These are phyloP conservation scores for Pristionchus maxplancki DNA, from an alignment of 2,888 invertebrate genomes.

Conservation along the genomic window DNA sequence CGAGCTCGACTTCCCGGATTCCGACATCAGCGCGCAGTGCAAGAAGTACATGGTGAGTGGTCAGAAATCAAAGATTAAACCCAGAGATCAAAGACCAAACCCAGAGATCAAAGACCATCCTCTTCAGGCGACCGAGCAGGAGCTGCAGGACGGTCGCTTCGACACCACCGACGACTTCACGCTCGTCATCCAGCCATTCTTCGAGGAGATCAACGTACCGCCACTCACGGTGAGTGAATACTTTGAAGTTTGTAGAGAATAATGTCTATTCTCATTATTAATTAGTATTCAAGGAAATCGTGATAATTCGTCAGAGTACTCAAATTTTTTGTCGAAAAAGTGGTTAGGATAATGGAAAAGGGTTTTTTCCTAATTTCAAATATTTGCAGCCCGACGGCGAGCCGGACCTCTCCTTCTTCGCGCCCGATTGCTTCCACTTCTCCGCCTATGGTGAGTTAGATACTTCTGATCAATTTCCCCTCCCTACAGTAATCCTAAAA, in stretches of 20 bases:
- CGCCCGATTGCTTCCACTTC: conserved; percentile 71
- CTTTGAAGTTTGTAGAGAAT: no score
- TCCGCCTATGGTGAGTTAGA: conserved; percentile 48
- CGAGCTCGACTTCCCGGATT: conserved; percentile 63
- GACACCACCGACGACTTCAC: conserved; percentile 68
- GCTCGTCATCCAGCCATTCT: conserved; percentile 70
- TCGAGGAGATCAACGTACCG: conserved; percentile 63
- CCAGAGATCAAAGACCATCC: not conserved
- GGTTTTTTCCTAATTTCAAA: no score
- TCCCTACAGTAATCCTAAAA: no score
- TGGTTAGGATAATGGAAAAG: no score
- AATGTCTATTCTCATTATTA: no score
- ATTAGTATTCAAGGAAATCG: no score
- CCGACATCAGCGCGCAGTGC: conserved; percentile 62
- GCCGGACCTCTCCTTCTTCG: conserved; percentile 67
- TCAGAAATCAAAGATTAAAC: not conserved
- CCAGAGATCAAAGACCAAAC: not conserved
- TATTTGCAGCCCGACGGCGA: conserved; percentile 58
- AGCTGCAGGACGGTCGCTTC: conserved; percentile 54
- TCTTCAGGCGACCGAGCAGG: conserved; percentile 1
- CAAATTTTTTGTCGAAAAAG: no score
- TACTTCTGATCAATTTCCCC: no score
- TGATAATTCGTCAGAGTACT: no score
- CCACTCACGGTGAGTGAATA: conserved; percentile 59
- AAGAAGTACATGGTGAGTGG: conserved; percentile 62